These are phyloP conservation scores for Anoura caudifer DNA, from an alignment of 2,113 vertebrate species.

Conservation along the genomic window DNA sequence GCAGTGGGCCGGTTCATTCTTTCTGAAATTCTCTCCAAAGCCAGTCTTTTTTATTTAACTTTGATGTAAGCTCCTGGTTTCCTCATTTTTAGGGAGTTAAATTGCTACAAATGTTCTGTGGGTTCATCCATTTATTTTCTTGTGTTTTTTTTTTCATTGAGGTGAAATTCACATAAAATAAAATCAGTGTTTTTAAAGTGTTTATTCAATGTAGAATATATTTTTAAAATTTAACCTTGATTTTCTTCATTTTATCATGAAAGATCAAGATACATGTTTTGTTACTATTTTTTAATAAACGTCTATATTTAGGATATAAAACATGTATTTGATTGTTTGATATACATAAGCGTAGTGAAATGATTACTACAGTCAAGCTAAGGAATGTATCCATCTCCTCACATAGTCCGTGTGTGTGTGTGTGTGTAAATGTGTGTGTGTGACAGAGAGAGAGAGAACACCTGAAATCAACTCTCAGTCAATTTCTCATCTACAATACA, in stretches of 20 bases:
- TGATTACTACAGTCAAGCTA: background rate
- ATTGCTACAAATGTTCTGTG: background rate
- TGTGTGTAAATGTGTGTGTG: background rate
- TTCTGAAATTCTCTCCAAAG: conserved; percentile 8
- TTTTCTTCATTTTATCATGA: background rate
- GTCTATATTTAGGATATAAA: background rate
- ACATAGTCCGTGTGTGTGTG: background rate
- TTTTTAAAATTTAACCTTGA: background rate
- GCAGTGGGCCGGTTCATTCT: background rate
- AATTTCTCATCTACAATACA: background rate
- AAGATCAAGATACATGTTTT: background rate
- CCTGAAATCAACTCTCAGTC: background rate
- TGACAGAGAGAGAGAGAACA: background rate
- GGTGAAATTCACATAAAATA: background rate
- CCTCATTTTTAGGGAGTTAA: conserved; percentile 47
- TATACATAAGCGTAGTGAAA: background rate
- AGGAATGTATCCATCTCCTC: background rate
- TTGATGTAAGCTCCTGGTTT: conserved; percentile 35
- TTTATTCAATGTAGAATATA: background rate
- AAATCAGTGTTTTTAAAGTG: background rate
- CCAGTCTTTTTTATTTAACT: background rate
- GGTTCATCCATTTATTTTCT: background rate
- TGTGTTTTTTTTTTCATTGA: background rate
- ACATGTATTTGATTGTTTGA: background rate
- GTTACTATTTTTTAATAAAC: background rate